Evolutionary conservation across 2,797 vertebrate species (phyloP).

Genomic region (Melanogrammus aeglefinus): DNA sequence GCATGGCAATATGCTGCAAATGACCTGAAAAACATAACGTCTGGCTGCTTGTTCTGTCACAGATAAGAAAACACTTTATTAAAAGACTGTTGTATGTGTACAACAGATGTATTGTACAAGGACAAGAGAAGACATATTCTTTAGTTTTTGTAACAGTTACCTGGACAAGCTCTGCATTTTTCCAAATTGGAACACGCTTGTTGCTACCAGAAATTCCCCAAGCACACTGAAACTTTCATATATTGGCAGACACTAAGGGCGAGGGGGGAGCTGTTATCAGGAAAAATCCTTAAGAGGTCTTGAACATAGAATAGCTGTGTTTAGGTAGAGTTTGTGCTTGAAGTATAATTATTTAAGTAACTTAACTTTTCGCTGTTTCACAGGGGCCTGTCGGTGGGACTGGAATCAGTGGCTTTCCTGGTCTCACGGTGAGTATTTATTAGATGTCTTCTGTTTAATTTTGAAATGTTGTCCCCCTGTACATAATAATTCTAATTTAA

Average conservation of each 20-base stretch:
- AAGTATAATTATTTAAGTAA: background rate
- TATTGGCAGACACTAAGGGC: no score
- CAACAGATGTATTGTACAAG: background rate
- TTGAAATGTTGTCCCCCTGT: background rate
- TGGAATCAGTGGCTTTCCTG: conserved; percentile 90
- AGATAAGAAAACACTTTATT: background rate
- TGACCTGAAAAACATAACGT: background rate
- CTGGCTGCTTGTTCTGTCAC: background rate
- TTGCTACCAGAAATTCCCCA: no score
- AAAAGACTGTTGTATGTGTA: background rate
- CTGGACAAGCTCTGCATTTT: no score
- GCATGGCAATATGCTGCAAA: background rate
- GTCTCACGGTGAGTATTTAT: conserved; percentile 85
- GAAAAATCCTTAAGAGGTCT: background rate
- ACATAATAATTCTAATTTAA: background rate
- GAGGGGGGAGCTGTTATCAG: background rate
- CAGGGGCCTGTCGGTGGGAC: conserved; percentile 86
- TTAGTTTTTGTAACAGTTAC: no score
- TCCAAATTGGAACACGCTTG: no score
- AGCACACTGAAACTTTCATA: no score
- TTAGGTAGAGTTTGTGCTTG: background rate
- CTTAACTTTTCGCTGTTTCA: conserved; percentile 61
- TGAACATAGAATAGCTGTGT: conserved; percentile 6
- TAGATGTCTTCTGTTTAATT: background rate
- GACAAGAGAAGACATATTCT: background rate